Base-by-base conservation (phyloP, 1,140 invertebrate species). In the Mesaphorura yosii region DNA sequence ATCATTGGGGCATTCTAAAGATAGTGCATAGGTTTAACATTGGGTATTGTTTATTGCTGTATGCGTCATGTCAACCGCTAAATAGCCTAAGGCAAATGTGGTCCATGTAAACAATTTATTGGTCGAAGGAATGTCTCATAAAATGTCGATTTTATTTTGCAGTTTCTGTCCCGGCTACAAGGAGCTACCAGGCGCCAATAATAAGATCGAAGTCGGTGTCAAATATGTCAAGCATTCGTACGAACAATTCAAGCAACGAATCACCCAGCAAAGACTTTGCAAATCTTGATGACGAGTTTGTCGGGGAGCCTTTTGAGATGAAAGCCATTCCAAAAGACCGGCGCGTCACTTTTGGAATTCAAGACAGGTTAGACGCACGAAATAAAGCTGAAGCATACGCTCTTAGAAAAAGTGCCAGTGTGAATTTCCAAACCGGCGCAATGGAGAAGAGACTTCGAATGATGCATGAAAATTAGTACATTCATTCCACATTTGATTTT, bases 321-420 rank as follows among this genome's bases (percentile, higher is more conserved):
- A 31, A 34, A 10, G 25, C 27, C 37, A 7, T 17, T 10, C 28
- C 28, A 31, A 40, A 46, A 17, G 54, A 63, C 26, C 51, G 57
- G 15, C 40, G 60, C 23, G 60, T 63, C 42, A 63, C 57, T 22
- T 63, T 63, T 29, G 54, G 60, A n/a, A 31, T 62, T 37, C 53
- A 57, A 19, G 54, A 59, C 60, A 63, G 60, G 60, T 63, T 63
- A 63, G 60, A 63, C 26, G 19, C 27, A n/a, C n/a, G n/a, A n/a
- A n/a, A n/a, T n/a, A n/a, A 40, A 53, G 31, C 52, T 17, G 39
- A 15, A 34, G 45, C 46, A 49, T 59, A 59, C 39, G 49, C 54
- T 12, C 42, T 59, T 26, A 44, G 57, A 45, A 63, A 63, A 55
- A 59, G 55, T 59, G 57, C 55, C 51, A 59, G 57, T 44, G 57